A percentile compares a stretch with the other conserved stretches of the same genome.
Conservation (phyloP, 2,797 vertebrate species). For the Gadopsis bispinosus region DNA sequence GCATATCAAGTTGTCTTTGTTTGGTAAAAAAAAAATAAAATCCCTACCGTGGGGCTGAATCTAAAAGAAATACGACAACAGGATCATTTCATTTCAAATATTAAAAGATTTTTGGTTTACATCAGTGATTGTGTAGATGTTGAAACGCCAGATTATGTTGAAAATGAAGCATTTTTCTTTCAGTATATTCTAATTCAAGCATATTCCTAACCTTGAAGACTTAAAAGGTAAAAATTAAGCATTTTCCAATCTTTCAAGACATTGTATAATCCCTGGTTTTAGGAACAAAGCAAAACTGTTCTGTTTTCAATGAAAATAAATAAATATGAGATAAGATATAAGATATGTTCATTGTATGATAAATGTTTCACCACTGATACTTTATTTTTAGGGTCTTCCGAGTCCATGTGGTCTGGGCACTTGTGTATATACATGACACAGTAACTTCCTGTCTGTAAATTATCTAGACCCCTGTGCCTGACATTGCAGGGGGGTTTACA, state of each 20-base stretch:
- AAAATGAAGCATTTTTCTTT: too few relatives aligned
- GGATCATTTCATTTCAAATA: too few relatives aligned
- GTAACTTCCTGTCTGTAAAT: not conserved
- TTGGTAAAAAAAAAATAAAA: too few relatives aligned
- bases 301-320: not conserved
- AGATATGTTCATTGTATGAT: not conserved
- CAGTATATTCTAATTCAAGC: too few relatives aligned
- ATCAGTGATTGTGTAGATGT: too few relatives aligned
- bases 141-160: too few relatives aligned
- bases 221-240: too few relatives aligned
- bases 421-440: not conserved
- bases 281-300: too few relatives aligned
- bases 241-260: too few relatives aligned
- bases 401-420: not conserved
- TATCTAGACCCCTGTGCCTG: not conserved
- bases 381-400: not conserved
- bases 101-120: too few relatives aligned
- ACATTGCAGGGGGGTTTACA: not conserved
- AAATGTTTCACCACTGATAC: not conserved
- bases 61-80: not conserved
- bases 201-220: too few relatives aligned
- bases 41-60: not conserved
- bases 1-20: too few relatives aligned
- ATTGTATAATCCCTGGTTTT: not conserved
- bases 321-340: not conserved